Conservation (phyloP, 2,113 vertebrate species). For the Neogobius melanostomus region DNA sequence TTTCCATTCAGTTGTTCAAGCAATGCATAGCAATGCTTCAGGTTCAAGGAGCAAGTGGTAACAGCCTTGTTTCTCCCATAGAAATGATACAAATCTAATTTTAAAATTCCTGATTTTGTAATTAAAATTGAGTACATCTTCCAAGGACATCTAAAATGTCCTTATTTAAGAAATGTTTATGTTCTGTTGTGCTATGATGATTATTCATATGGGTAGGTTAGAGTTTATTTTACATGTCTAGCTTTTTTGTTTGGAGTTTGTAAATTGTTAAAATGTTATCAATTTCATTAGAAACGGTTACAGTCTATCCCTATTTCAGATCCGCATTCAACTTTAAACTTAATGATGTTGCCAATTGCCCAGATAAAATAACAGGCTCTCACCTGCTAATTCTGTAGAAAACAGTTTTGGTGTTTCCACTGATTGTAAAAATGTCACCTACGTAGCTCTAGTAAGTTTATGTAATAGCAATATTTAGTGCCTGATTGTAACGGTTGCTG, state of each 20-base stretch:
- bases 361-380: neutral
- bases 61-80: too few relatives aligned
- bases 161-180: constrained; percentile 6
- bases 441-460: neutral
- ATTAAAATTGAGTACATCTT: constrained; percentile 22
- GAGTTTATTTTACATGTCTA: constrained; percentile 63
- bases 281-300: neutral
- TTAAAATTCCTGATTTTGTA: neutral
- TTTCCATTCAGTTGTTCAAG: too few relatives aligned
- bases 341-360: neutral
- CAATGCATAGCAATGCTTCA: too few relatives aligned
- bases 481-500: constrained; percentile 34
- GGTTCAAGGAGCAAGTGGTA: too few relatives aligned
- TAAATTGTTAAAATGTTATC: constrained; percentile 38
- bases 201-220: too few relatives aligned
- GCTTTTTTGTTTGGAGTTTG: constrained; percentile 70
- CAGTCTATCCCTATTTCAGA: neutral
- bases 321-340: neutral
- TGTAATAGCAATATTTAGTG: constrained; percentile 2
- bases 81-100: too few relatives aligned
- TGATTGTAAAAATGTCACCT: neutral
- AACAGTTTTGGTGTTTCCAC: neutral
- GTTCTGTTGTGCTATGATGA: neutral
- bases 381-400: neutral
- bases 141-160: constrained; percentile 23